Evolutionary conservation across 2,797 vertebrate genomes (phyloP).

Genomic region (Rhodeus uyekii): DNA sequence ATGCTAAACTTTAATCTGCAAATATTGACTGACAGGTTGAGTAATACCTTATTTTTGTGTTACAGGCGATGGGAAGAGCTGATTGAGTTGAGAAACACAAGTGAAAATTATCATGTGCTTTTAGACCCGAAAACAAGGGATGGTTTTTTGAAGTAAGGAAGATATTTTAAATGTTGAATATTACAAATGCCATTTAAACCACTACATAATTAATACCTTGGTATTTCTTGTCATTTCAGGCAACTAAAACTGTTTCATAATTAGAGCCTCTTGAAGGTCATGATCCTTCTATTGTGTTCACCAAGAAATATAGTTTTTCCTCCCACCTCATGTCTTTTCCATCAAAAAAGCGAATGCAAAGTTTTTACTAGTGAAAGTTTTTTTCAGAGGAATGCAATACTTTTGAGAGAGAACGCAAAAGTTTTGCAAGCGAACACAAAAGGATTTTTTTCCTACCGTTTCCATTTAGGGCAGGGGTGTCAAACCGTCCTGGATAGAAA

Average conservation of each 20-base stretch:
- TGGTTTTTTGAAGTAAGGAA: not conserved
- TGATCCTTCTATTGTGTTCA: not conserved
- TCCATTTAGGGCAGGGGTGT: too few species aligned
- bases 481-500: not conserved
- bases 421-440: too few species aligned
- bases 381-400: not conserved
- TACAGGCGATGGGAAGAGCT: conserved; percentile 9
- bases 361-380: not conserved
- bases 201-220: too few species aligned
- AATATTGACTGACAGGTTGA: not conserved
- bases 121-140: not conserved
- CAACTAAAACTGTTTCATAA: not conserved
- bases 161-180: not conserved
- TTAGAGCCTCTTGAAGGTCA: not conserved
- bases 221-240: not conserved
- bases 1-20: too few species aligned
- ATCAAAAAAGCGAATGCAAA: not conserved
- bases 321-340: not conserved
- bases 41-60: too few species aligned
- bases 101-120: not conserved
- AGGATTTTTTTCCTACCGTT: too few species aligned
- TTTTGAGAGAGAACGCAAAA: too few species aligned
- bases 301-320: not conserved
- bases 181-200: not conserved
- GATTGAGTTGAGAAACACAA: not conserved